Conservation (phyloP, 2,797 vertebrate genomes). For the Lithobates pipiens region DNA sequence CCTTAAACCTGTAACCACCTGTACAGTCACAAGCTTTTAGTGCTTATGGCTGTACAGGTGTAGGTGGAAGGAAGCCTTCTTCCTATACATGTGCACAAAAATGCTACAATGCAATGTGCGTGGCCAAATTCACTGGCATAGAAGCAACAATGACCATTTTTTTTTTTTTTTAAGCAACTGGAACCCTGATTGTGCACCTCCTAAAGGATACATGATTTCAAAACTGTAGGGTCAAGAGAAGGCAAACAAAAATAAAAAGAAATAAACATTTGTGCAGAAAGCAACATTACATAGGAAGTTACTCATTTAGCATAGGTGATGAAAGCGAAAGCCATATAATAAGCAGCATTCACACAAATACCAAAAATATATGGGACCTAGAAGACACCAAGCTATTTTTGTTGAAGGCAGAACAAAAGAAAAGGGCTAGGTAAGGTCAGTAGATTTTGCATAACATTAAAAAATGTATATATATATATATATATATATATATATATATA, state of each 20-base stretch:
- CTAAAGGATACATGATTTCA: too few species aligned
- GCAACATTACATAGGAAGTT: too few species aligned
- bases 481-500: too few species aligned
- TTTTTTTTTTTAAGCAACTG: neutral
- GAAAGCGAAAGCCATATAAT: too few species aligned
- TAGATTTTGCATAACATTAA: neutral
- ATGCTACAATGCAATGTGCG: neutral
- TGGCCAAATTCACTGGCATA: neutral
- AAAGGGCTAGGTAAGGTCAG: neutral
- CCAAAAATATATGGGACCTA: neutral
- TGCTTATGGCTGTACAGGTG: neutral
- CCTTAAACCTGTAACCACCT: slow-evolving; percentile 4
- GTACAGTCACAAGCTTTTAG: neutral
- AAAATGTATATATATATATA: too few species aligned
- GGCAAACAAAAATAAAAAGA: too few species aligned
- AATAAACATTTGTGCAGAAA: too few species aligned
- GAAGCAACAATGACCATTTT: neutral
- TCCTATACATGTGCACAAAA: neutral
- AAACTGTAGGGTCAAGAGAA: too few species aligned
- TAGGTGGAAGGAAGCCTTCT: neutral
- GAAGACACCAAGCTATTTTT: neutral
- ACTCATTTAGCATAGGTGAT: too few species aligned
- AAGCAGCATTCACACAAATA: neutral
- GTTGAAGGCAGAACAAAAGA: neutral
- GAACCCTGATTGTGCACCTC: neutral